Evolutionary conservation across 2,888 invertebrate genomes (phyloP), one percentile per base, ranked within the genome.

Genomic region (Drosophila kokeensis): DNA sequence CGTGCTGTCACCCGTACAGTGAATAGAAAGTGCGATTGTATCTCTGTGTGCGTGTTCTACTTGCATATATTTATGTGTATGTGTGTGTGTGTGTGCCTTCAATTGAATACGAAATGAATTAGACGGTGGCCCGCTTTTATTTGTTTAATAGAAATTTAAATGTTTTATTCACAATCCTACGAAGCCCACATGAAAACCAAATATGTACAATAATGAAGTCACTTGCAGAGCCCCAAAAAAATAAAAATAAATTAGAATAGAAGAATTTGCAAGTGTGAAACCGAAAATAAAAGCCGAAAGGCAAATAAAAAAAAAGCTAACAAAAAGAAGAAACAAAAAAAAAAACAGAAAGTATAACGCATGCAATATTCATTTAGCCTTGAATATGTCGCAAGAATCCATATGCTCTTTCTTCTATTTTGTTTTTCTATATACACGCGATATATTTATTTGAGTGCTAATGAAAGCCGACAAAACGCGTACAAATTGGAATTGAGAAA

Each of bases 351-450:
- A 21, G 49, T 38, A 40, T 50, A 67, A 58, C 62, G 42, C 54
- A 78, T 77, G 69, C 68, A 80, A 76, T 76, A 90, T 81, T 72
- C 69, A 74, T 68, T 50, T 76, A 84, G 87, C 87, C 90, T 87
- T 87, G 90, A 87, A 84, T 30, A 77, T 89, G 89, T 89, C 90
- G 75, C 89, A 81, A 89, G 72, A 75, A 71, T 78, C 81, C 78
- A 82, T 89, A 80, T 89, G 83, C 27, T 55, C n/a, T 55, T n/a
- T 55, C 55, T 29, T 27, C 60, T 77, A 18, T 73, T 73, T 68
- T 21, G 54, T 63, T 69, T 21, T 38, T n/a, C 15, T 45, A n/a
- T 11, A 27, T 32, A 30, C 34, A 60, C 60, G 40, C 50, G 15
- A 45, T 49, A 29, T 77, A 60, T 61, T 58, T 73, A 68, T 77